Conservation (phyloP, 2,797 vertebrate species). For the Remorina albescens region DNA sequence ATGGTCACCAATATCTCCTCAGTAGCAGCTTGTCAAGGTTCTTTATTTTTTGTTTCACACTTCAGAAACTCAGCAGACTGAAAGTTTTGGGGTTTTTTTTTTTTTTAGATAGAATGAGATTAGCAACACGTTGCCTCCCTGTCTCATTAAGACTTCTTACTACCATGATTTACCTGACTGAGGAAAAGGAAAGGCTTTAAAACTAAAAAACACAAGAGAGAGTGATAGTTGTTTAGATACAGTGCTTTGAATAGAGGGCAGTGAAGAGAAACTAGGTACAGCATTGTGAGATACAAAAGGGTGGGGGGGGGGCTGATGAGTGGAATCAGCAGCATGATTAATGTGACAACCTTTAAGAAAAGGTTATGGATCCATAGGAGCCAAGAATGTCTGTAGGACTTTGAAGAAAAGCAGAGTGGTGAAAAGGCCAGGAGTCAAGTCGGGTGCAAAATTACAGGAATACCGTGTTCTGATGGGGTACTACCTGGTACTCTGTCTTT, state of each 20-base stretch:
- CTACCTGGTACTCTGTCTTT: slow-evolving; percentile 15
- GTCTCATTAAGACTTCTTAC: slow-evolving; percentile 52
- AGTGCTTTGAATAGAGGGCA: slow-evolving; percentile 39
- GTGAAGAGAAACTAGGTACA: slow-evolving; percentile 35
- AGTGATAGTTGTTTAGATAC: slow-evolving; percentile 46
- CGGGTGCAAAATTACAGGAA: slow-evolving; percentile 63
- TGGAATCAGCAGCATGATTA: slow-evolving; percentile 80
- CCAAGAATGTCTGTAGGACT: slow-evolving; percentile 76
- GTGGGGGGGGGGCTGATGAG: slow-evolving; percentile 59
- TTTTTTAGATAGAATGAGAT: slow-evolving; percentile 45
- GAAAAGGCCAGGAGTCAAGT: slow-evolving; percentile 78
- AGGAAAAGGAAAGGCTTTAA: slow-evolving; percentile 30
- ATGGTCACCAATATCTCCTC: slow-evolving; percentile 40
- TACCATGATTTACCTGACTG: slow-evolving; percentile 44
- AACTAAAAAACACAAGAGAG: slow-evolving; percentile 20
- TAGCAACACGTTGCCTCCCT: slow-evolving; percentile 32
- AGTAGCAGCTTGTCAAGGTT: slow-evolving; percentile 24
- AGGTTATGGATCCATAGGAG: slow-evolving; percentile 79
- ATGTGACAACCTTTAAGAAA: slow-evolving; percentile 86
- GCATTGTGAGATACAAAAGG: slow-evolving; percentile 49
- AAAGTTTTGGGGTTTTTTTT: no score
- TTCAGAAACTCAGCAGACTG: no score
- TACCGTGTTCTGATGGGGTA: slow-evolving; percentile 42
- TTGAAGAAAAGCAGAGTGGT: slow-evolving; percentile 53
- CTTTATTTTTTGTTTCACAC: no score